These are phyloP conservation scores for Hemiprocne comata DNA, from an alignment of 2,113 vertebrate genomes.

Conservation along the genomic window DNA sequence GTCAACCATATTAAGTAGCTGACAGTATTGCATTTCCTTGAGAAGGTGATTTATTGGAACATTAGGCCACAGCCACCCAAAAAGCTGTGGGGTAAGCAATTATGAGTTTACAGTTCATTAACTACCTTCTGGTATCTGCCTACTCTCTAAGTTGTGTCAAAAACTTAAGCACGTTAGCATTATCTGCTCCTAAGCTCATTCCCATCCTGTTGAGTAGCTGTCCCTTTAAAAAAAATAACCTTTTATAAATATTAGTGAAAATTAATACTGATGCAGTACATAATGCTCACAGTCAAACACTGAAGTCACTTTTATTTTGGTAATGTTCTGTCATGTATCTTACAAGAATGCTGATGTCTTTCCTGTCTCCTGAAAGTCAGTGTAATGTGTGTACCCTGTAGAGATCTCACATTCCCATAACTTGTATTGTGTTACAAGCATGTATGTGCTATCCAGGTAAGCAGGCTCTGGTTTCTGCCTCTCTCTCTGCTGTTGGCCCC, in stretches of 20 bases:
- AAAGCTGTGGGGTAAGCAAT: background rate
- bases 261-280: background rate
- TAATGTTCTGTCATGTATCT: background rate
- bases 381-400: background rate
- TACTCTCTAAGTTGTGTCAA: background rate
- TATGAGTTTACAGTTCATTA: background rate
- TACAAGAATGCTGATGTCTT: background rate
- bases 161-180: accelerated
- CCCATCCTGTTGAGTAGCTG: accelerated
- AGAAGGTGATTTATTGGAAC: background rate
- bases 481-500: accelerated
- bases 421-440: accelerated
- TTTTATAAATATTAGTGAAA: background rate
- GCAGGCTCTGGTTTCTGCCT: background rate
- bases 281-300: background rate
- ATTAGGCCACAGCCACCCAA: background rate
- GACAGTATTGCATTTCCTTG: background rate
- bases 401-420: accelerated
- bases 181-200: background rate
- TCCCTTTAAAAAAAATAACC: background rate
- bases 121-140: background rate
- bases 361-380: background rate
- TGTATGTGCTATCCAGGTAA: background rate
- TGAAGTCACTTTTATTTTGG: background rate
- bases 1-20: background rate